Base-by-base conservation (phyloP, 2,113 vertebrate genomes). In the Anseranas semipalmata region DNA sequence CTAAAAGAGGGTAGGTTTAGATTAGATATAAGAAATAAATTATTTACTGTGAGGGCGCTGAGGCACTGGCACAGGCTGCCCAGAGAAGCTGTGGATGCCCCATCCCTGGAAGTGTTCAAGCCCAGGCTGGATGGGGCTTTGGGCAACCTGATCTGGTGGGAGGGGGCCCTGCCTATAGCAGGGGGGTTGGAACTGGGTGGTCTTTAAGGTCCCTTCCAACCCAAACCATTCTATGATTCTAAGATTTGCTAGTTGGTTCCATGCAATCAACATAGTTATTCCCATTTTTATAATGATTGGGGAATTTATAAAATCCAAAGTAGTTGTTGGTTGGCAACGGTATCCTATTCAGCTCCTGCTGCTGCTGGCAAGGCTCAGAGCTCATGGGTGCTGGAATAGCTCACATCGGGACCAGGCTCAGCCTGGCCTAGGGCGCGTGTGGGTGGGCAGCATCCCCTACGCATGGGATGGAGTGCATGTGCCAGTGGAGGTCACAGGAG, bases 381-480 rank as follows among this genome's bases (percentile, higher is more conserved):
- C 45, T 94, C 20, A 3, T 4, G 28, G 80, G 32, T 45, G 46
- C 65, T 94, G 68, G 56, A 30, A 13, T 1, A 48, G 13, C 39
- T 46, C 43, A 46, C 21, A 24, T 46, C 15, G 32, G 76, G 21
- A 89, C 32, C 41, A n/a, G 56, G 59, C 39, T 81, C 45, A 89
- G 58, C 43, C 59, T 56, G 33, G 21, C 0, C 75, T 56, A 52
- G 39, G 46, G 48, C 11, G 1, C 46, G 41, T 5, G 10, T 58
- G 15, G 39, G 70, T 75, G 62, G 48, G 53, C 73, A 67, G 45
- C 62, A 27, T 60, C 33, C 87, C 53, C 55, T 16, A 0, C 6
- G 43, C 41, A 1, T 12, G 41, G 58, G 68, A 6, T 28, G 32
- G 60, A 82, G 53, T 11, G 4, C 1, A 0, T 73, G 48, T 87